These are phyloP conservation scores for Seladonia tumulorum DNA, from an alignment of 2,888 invertebrate genomes.

Conservation along the genomic window DNA sequence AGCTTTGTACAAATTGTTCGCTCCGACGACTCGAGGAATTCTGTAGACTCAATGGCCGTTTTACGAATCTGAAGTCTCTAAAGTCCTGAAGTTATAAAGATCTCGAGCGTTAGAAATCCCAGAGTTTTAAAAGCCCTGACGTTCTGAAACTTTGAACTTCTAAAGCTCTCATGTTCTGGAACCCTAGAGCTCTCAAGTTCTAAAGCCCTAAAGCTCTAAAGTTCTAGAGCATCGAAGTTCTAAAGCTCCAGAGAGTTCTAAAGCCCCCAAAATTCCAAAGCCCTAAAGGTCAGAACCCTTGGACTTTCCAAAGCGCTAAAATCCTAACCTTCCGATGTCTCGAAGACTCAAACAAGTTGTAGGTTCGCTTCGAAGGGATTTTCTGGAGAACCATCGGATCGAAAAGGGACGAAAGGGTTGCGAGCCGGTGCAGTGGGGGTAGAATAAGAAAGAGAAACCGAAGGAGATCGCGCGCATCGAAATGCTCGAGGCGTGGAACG, in stretches of 20 bases:
- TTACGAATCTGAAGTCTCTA: no score
- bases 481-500: constrained; percentile 64
- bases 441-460: constrained; percentile 12
- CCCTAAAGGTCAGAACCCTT: no score
- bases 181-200: no score
- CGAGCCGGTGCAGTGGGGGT: neutral
- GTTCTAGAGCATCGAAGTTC: no score
- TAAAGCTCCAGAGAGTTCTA: no score
- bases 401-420: neutral
- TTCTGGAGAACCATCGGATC: neutral
- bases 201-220: no score
- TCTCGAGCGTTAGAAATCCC: no score
- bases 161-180: no score
- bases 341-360: neutral
- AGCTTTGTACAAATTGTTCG: neutral
- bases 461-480: constrained; percentile 60
- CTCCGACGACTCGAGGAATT: neutral
- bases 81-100: no score
- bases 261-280: no score
- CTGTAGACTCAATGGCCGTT: neutral
- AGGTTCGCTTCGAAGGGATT: constrained; percentile 2
- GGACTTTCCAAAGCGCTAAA: neutral
- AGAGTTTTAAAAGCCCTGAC: no score
- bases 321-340: neutral
- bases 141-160: no score